phyloP scores from a whole-genome alignment of 2,113 vertebrate genomes.

The Serinus canaria region DNA sequence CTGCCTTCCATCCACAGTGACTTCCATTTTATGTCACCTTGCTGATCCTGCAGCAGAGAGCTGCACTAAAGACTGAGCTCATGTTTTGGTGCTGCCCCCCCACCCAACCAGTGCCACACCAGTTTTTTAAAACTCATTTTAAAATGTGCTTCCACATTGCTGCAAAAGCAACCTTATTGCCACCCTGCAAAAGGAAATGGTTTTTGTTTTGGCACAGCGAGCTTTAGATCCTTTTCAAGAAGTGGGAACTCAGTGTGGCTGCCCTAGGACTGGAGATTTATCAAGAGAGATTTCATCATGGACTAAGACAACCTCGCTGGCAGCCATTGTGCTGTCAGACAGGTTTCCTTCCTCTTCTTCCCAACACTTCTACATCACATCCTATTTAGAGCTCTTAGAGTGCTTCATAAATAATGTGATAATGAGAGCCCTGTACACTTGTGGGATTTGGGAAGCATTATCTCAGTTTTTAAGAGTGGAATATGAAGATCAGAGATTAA shows the following conservation, averaged over 20 bases:
- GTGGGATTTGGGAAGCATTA: conserved; percentile 3
- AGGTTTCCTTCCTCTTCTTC: conserved; percentile 42
- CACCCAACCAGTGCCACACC: background rate
- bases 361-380: conserved; percentile 8
- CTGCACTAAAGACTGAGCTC: background rate
- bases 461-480: conserved; percentile 3
- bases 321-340: conserved; percentile 29
- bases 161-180: background rate
- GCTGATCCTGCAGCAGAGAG: background rate
- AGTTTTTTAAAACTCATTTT: background rate
- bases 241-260: background rate
- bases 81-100: background rate
- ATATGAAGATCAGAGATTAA: background rate
- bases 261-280: background rate
- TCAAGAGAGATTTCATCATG: background rate
- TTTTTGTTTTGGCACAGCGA: background rate
- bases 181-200: background rate
- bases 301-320: background rate
- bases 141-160: background rate
- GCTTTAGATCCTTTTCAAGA: background rate
- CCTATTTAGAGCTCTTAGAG: conserved; percentile 5
- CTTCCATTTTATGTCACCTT: background rate
- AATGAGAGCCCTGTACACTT: background rate
- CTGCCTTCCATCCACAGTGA: background rate
- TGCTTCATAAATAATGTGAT: conserved; percentile 4